Evolutionary conservation across 2,888 invertebrate species (phyloP).

Genomic region (Eudemis profundana): DNA sequence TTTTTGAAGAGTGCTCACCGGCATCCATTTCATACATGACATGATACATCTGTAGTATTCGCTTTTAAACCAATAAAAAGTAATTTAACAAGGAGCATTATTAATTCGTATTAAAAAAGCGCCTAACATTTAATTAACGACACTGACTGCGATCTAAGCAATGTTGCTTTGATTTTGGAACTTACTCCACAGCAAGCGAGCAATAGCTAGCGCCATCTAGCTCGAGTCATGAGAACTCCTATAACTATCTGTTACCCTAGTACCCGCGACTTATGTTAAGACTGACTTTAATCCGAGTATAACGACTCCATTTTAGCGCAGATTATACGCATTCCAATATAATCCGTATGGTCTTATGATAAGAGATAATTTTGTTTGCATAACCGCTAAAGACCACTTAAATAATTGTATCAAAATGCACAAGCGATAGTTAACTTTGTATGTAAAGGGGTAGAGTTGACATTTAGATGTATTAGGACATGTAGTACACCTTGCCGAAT

Average conservation of each 20-base stretch:
- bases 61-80: too few relatives aligned
- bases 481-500: constrained; percentile 33
- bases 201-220: constrained; percentile 41
- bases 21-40: too few relatives aligned
- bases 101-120: too few relatives aligned
- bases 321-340: constrained; percentile 20
- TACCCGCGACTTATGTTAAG: constrained; percentile 53
- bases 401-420: not conserved
- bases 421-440: constrained; percentile 3
- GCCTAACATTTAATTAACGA: not conserved
- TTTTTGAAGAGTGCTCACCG: too few relatives aligned
- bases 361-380: constrained; percentile 31
- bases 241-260: constrained; percentile 48
- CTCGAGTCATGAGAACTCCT: constrained; percentile 23
- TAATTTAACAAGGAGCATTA: too few relatives aligned
- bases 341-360: constrained; percentile 16
- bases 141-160: not conserved
- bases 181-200: not conserved
- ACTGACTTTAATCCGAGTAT: constrained; percentile 49
- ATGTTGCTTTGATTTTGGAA: not conserved
- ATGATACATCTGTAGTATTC: too few relatives aligned
- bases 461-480: constrained; percentile 8
- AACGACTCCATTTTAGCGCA: constrained; percentile 20
- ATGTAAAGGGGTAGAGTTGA: not conserved
- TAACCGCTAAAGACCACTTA: constrained; percentile 20